A percentile compares a stretch with the other conserved stretches of the same genome.
Evolutionary conservation across 2,797 vertebrate species (phyloP).

Genomic region (Pseudochaenichthys georgianus): DNA sequence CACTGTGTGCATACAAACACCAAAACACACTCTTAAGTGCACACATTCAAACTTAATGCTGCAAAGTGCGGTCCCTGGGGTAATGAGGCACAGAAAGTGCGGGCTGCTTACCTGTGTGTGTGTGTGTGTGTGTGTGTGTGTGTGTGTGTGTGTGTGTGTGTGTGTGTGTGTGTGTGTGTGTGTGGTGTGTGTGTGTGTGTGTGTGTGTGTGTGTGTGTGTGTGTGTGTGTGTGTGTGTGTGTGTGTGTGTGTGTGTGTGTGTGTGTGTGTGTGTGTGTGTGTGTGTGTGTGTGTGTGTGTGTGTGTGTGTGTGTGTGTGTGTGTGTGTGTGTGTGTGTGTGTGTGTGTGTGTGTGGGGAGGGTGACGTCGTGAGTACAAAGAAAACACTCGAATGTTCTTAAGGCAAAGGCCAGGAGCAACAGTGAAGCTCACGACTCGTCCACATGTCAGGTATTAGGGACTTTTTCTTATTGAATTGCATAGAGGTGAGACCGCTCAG

Average conservation of each 20-base stretch:
- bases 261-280: slow-evolving; percentile 41
- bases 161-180: slow-evolving; percentile 34
- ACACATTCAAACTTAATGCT: slow-evolving; percentile 45
- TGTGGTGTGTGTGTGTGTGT: slow-evolving; percentile 29
- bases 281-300: slow-evolving; percentile 30
- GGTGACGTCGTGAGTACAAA: not conserved
- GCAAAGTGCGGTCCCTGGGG: slow-evolving; percentile 3
- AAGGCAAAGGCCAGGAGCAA: not conserved
- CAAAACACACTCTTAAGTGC: slow-evolving; percentile 24
- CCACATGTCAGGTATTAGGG: not conserved
- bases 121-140: slow-evolving; percentile 34
- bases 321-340: slow-evolving; percentile 36
- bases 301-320: slow-evolving; percentile 32
- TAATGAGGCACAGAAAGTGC: slow-evolving; percentile 61
- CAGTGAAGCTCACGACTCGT: not conserved
- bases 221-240: slow-evolving; percentile 32
- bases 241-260: slow-evolving; percentile 36
- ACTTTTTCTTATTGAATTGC: not conserved
- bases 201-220: slow-evolving; percentile 30
- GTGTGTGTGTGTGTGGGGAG: slow-evolving; percentile 27
- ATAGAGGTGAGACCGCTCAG: not conserved
- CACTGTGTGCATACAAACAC: slow-evolving; percentile 14
- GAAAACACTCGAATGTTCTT: slow-evolving; percentile 1
- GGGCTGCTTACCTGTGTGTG: slow-evolving; percentile 66
- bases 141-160: slow-evolving; percentile 31